A percentile compares a stretch with the other conserved stretches of the same genome.
Conservation (phyloP, 2,113 vertebrate genomes). For the Hippocampus mohnikei region DNA sequence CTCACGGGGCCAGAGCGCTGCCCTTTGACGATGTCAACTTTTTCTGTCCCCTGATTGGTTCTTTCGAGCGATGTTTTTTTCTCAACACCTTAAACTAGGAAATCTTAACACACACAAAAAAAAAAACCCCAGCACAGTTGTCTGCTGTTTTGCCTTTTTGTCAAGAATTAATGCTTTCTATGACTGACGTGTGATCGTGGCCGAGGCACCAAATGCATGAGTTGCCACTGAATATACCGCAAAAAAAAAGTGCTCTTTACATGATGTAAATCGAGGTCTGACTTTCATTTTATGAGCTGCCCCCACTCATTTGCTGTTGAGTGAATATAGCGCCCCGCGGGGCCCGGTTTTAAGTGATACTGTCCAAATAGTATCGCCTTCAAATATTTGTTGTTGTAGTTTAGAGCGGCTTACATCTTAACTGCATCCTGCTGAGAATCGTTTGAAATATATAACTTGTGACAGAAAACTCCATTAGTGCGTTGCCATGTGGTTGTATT, state of each 20-base stretch:
- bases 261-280: not conserved
- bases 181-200: not conserved
- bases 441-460: slow-evolving; percentile 4
- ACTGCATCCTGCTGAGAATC: slow-evolving; percentile 50
- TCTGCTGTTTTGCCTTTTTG: not conserved
- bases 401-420: slow-evolving; percentile 10
- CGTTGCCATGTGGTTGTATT: slow-evolving; percentile 36
- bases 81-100: not conserved
- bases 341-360: not conserved
- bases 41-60: not conserved
- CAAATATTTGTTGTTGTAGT: slow-evolving; percentile 46
- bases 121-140: not conserved
- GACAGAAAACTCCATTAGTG: slow-evolving; percentile 52
- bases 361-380: slow-evolving; percentile 55
- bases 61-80: not conserved
- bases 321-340: not conserved
- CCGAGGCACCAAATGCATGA: too few relatives aligned
- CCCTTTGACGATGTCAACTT: not conserved
- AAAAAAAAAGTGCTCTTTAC: not conserved
- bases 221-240: too few relatives aligned
- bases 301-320: not conserved
- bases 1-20: not conserved
- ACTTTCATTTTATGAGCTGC: not conserved
- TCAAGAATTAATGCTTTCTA: not conserved
- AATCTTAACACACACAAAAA: not conserved